Conservation (phyloP, 1,140 invertebrate species). For the Phymastichus coffea region DNA sequence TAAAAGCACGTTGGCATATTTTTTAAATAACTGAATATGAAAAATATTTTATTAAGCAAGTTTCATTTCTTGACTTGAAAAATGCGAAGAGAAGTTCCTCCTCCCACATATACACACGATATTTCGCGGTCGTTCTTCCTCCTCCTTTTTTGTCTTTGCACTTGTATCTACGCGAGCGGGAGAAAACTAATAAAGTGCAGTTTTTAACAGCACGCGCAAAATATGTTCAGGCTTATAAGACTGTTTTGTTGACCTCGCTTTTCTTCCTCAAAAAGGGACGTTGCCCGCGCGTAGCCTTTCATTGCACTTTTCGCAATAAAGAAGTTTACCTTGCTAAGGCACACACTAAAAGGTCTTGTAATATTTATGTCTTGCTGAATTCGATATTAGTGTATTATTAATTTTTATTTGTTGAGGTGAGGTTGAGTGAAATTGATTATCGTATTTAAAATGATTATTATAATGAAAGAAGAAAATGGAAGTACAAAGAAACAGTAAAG, state of each 20-base stretch:
- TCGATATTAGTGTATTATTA: neutral
- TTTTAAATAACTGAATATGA: neutral
- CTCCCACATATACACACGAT: no score
- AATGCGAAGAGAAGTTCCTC: neutral
- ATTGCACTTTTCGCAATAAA: constrained; percentile 10
- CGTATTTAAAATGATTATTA: no score
- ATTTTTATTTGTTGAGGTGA: neutral
- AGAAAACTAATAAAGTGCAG: constrained; percentile 23
- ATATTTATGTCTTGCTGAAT: neutral
- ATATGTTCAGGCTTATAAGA: constrained; percentile 25
- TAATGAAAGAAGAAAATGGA: no score
- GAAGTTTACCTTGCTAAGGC: neutral
- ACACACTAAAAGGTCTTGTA: constrained; percentile 2
- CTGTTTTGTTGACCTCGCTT: constrained; percentile 12
- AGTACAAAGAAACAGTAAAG: no score
- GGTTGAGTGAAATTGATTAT: no score
- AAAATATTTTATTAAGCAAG: neutral
- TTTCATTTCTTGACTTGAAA: no score
- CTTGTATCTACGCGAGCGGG: neutral
- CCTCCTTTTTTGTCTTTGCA: constrained; percentile 8
- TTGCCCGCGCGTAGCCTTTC: neutral
- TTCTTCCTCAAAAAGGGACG: constrained; percentile 13
- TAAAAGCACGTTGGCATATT: neutral
- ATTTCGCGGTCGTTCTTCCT: neutral
- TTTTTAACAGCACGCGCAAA: constrained; percentile 22